Base-by-base conservation (phyloP, 2,113 vertebrate genomes). In the Myanophis thanlyinensis region DNA sequence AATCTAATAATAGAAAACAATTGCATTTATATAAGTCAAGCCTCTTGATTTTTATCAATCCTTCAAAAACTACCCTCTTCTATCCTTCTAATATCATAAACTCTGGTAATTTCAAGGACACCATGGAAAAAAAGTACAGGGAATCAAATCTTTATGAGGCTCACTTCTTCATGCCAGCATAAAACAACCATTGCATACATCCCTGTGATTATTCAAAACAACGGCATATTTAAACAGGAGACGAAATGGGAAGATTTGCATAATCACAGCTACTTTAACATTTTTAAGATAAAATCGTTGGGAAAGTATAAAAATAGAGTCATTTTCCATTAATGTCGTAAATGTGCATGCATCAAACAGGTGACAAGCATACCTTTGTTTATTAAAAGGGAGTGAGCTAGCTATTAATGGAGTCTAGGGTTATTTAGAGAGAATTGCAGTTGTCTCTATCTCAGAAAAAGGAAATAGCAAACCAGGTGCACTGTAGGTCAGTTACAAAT, bases 401-500 rank as follows among this genome's bases (percentile, higher is more conserved):
- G 95, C 94, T 95, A 95, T 95, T 97, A 97, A 96, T 95, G 96
- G 97, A 96, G 97, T 98, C 94, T 35, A 87, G 96, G 92, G 96
- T 97, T 97, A 96, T 97, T 96, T 95, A 95, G 97, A 98, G 96
- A 96, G 97, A 97, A 96, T 97, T 97, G 97, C 96, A 97, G 97
- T 98, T 97, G 97, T 92, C 96, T 44, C 96, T 97, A 97, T 98
- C 97, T 97, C 97, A 97, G 96, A 96, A 97, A 97, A 96, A 95
- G 96, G 97, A 97, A 97, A 97, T 94, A 97, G 96, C 97, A 97
- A 96, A 95, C 95, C 95, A 96, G 95, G 95, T 97, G 96, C 30
- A 93, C 96, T 96, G 96, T 94, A 97, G 97, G 98, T 98, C 97
- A 98, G 97, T 97, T 95, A 97, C 97, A 97, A 97, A 98, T 95